Evolutionary conservation across 2,113 vertebrate species (phyloP).

Genomic region (Atherinomorus stipes): DNA sequence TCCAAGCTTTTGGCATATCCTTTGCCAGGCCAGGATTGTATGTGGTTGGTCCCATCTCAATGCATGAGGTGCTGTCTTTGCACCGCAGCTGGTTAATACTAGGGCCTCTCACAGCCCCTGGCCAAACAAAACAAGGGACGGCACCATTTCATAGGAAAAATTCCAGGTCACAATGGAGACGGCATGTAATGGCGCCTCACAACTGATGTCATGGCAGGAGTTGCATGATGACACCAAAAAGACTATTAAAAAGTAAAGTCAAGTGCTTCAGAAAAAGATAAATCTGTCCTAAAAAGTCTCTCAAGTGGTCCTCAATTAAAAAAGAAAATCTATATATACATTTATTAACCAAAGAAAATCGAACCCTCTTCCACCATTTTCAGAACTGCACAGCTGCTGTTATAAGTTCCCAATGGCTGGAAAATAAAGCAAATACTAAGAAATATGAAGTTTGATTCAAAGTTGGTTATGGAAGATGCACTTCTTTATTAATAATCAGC

Average conservation of each 20-base stretch:
- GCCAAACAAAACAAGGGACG: slow-evolving; percentile 70
- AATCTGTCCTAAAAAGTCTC: too few species aligned
- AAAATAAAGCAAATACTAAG: background rate
- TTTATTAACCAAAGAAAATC: background rate
- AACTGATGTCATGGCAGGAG: slow-evolving; percentile 22
- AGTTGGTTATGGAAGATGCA: background rate
- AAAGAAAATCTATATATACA: background rate
- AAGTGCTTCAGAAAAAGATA: background rate
- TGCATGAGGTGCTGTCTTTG: slow-evolving; percentile 63
- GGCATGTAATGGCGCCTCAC: slow-evolving; percentile 61
- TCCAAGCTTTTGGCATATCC: background rate
- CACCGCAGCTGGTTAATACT: slow-evolving; percentile 56
- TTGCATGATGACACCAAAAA: slow-evolving; percentile 8
- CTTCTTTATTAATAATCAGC: background rate
- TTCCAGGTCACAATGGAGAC: slow-evolving; percentile 77
- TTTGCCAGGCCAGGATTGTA: slow-evolving; percentile 9
- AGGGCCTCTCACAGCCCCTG: slow-evolving; percentile 70
- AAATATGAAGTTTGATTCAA: background rate
- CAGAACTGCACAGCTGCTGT: background rate
- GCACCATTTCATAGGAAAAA: slow-evolving; percentile 64
- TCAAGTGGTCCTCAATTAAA: background rate
- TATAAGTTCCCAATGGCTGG: background rate
- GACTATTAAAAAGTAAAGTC: background rate
- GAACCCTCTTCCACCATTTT: too few species aligned
- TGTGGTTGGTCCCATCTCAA: slow-evolving; percentile 31